Evolutionary conservation across 2,888 invertebrate genomes (phyloP), one percentile per base, ranked within the genome.

Genomic region (Chromoteleia sp.): DNA sequence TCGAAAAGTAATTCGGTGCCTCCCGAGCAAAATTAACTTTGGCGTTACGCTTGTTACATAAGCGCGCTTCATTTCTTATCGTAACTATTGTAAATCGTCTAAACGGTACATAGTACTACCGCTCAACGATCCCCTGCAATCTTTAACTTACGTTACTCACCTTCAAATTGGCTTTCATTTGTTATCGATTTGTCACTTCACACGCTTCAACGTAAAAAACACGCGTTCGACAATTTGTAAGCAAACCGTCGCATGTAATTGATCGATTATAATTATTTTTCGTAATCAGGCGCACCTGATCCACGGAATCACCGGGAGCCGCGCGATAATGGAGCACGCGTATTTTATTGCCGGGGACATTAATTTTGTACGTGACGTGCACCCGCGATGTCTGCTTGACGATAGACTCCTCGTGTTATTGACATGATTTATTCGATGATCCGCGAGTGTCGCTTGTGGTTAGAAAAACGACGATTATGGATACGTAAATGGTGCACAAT

Each of bases 181-280:
- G 17, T 48, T 5, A 2, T 1, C 25, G 48, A 30, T 68, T 41
- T n/a, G 41, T 67, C 67, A 29, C 12, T 25, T 25, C 12, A 14
- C 10, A 14, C 4, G 39, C 5, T 12, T 41, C 39, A 4, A 14
- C 10, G 2, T 8, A 14, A 41, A 12, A 41, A 41, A 41, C 39
- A 6, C 5, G 12, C 12, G 19, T 12, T 1, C 17, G 43, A 43
- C 17, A 19, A 43, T 8, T 19, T 19, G 10, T 10, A 36, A 7
- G 8, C 19, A 19, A 21, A 56, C 36, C 8, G 21, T 1, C 14
- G 50, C 33, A 12, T 21, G 19, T 65, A 71, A 71, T 78, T 65
- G 65, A 73, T 43, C 59, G 65, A 59, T 56, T 41, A 56, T 48
- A 50, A 58, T 78, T 45, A 71, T 71, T 78, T 70, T 63, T 63